These are phyloP conservation scores for Squalus acanthias DNA, from an alignment of 2,797 vertebrate genomes.

Conservation along the genomic window DNA sequence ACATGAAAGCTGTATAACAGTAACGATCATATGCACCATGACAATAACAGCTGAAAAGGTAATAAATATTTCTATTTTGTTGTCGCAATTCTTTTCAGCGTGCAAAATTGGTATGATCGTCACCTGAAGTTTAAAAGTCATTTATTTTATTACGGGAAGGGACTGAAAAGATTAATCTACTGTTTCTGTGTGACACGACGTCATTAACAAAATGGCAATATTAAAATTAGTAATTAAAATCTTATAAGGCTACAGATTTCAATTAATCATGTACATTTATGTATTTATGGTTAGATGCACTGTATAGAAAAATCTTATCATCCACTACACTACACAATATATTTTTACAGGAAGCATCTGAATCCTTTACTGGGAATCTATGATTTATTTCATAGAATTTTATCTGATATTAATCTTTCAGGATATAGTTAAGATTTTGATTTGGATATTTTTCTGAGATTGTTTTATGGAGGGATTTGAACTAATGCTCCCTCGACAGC, in stretches of 20 bases:
- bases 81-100: neutral
- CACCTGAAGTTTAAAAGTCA: neutral
- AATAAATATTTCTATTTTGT: constrained; percentile 14
- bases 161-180: neutral
- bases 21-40: neutral
- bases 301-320: neutral
- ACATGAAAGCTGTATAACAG: too few relatives aligned
- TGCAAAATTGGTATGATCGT: neutral
- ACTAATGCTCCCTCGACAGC: constrained; percentile 81
- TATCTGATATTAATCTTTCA: constrained; percentile 74
- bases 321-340: constrained; percentile 1
- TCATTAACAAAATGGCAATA: neutral
- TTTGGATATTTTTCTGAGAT: constrained; percentile 73
- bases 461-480: constrained; percentile 75
- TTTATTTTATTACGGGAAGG: neutral
- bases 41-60: neutral
- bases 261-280: neutral
- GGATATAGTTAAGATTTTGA: constrained; percentile 76
- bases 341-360: constrained; percentile 55
- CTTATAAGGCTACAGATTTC: constrained; percentile 21
- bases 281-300: neutral
- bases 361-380: constrained; percentile 66
- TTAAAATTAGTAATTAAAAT: constrained; percentile 36
- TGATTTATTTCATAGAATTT: constrained; percentile 70
- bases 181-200: neutral